Conservation (phyloP, 2,113 vertebrate species). For the Anthoscopus minutus region DNA sequence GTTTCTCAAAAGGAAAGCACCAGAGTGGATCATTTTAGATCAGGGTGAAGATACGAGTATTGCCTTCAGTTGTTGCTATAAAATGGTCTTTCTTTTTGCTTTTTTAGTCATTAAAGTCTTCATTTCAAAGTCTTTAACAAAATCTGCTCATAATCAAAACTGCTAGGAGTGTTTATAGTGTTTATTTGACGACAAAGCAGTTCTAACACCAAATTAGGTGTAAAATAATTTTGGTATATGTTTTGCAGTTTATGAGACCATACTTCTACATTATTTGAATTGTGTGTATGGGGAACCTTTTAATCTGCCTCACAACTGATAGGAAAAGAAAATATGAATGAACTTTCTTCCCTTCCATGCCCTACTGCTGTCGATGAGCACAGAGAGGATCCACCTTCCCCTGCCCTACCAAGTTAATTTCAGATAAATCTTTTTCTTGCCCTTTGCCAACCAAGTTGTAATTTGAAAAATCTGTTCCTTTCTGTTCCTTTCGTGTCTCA, state of each 20-base stretch:
- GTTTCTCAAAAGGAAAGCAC: not conserved
- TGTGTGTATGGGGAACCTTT: not conserved
- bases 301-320: not conserved
- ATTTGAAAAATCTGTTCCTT: not conserved
- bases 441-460: not conserved
- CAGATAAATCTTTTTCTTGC: not conserved
- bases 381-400: not conserved
- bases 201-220: not conserved
- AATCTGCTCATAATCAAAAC: not conserved
- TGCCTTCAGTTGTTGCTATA: not conserved
- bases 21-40: not conserved
- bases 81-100: not conserved
- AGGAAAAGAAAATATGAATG: not conserved
- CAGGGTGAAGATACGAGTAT: fast-evolving
- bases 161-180: not conserved
- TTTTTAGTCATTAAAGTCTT: not conserved
- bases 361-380: not conserved
- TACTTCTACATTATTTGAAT: not conserved
- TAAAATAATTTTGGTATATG: not conserved
- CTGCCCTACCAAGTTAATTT: not conserved
- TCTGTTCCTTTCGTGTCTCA: not conserved
- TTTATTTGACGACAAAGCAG: not conserved
- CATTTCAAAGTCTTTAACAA: not conserved
- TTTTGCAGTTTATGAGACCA: not conserved
- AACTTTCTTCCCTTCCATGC: not conserved